phyloP scores from a whole-genome alignment of 2,113 vertebrate species.

The cattle (Bos taurus) region ARS-UCD2.0 NC_037335.1:89339001-89339500 shows the following conservation, averaged over 20 bases:
- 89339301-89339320: too few relatives aligned
- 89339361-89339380: not conserved
- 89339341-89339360: not conserved
- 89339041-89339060: rapidly evolving
- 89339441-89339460: not conserved
- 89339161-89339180: too few relatives aligned
- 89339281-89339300: not conserved
- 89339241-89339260: not conserved
- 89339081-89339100: too few relatives aligned
- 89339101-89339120: rapidly evolving
- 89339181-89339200: not conserved
- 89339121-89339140: not conserved
- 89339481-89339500: not conserved
- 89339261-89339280: too few relatives aligned
- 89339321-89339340: rapidly evolving
- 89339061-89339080: rapidly evolving
- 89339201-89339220: not conserved
- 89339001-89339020: not conserved
- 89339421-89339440: not conserved
- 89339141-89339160: not conserved
- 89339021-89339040: not conserved
- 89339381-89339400: not conserved
- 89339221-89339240: not conserved
- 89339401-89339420: not conserved
- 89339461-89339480: not conserved